These are phyloP conservation scores for Tetrao urogallus DNA, from an alignment of 2,113 vertebrate species.

Conservation along the genomic window DNA sequence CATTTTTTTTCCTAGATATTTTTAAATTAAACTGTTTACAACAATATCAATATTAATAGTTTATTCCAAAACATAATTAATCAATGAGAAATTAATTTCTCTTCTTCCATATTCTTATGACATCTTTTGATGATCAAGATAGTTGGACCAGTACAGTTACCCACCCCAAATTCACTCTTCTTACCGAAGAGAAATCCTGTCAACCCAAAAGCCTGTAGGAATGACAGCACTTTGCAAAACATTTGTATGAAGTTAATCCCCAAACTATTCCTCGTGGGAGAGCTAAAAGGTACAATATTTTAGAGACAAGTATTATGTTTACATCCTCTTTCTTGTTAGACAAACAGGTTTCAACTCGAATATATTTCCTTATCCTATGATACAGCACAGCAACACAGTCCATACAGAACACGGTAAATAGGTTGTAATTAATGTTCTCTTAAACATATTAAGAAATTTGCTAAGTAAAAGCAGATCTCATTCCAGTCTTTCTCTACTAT, in stretches of 20 bases:
- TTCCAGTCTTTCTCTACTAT: neutral
- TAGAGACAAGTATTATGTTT: neutral
- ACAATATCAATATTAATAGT: neutral
- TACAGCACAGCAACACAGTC: neutral
- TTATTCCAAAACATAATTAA: neutral
- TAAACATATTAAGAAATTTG: neutral
- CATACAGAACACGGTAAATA: neutral
- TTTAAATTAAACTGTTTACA: neutral
- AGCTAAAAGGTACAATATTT: neutral
- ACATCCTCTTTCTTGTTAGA: neutral
- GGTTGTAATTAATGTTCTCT: neutral
- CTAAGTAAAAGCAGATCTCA: rapidly evolving
- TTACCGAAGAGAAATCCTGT: neutral
- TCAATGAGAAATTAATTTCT: neutral
- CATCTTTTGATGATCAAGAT: neutral
- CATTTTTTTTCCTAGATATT: neutral
- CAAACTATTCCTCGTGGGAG: neutral
- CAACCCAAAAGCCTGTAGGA: neutral
- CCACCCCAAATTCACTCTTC: neutral
- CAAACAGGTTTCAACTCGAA: neutral
- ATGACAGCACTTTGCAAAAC: neutral
- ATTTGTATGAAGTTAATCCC: neutral
- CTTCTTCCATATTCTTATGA: neutral
- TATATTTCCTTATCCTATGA: neutral
- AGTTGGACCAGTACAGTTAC: neutral